Evolutionary conservation across 2,797 vertebrate genomes (phyloP), one percentile per base, ranked within the genome.

Genomic region (Gymnocypris eckloni): DNA sequence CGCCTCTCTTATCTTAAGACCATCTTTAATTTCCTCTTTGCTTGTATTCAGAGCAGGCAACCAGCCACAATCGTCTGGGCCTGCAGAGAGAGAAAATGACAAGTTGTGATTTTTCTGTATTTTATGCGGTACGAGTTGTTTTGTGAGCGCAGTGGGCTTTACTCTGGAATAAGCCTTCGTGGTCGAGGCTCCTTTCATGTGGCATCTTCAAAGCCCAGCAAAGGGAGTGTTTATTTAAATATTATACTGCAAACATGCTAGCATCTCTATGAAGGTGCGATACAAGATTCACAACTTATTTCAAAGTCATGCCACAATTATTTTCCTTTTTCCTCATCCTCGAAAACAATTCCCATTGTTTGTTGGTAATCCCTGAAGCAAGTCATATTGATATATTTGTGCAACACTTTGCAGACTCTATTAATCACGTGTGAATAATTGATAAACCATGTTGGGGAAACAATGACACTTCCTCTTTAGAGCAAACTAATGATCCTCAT

Each of bases 351-450:
- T 83, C 20, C 39, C 83, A 87, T 80, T 86, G 81, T 88, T 87
- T 86, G 80, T 77, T 33, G n/a, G 11, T 67, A 82, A 85, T 82
- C 83, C 83, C 83, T 54, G 43, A 77, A 86, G 79, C 79, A 18
- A 61, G 72, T 70, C 87, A 79, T 79, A 82, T 82, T 79, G 79
- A 71, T 64, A 85, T 85, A 67, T 85, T 87, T 81, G 56, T 48
- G 59, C 72, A 69, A 77, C 86, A 75, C 75, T 83, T 86, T 85
- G 81, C 82, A 81, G 50, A 75, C 41, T 66, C 86, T 85, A 90
- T 90, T 90, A 90, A 90, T 90, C 89, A 89, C 54, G 67, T 66
- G 72, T 91, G 82, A 88, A 89, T 91, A 88, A 89, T 90, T 90
- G 87, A 89, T 89, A 86, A 88, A 73, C 70, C 56, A 48, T 89